Base-by-base conservation (phyloP, 2,888 invertebrate genomes). In the Craniophora ligustri region DNA sequence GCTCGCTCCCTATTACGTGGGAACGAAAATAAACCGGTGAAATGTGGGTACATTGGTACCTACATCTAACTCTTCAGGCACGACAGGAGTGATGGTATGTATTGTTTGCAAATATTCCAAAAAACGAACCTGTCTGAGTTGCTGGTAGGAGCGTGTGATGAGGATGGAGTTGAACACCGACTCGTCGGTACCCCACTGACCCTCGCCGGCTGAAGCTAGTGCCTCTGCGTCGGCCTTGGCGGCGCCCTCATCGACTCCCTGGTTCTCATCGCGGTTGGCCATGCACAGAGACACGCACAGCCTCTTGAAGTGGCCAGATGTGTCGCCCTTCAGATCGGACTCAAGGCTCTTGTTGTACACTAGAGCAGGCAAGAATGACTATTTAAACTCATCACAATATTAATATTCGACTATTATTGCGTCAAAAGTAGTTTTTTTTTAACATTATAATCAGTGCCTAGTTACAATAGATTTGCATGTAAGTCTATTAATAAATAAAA, bases 281-380 rank as follows among this genome's bases (percentile, higher is more conserved):
- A 97, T 96, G 73, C 96, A 96, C 44, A 98, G 92, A 0, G 98
- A 98, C 15, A 99, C 97, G 75, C 98, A 95, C 41, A 99, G 94
- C 56, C 98, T 95, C 91, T 97, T 97, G 92, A 99, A 99, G 88
- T 98, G 97, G n/a, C 99, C 99, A 8, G 98, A 98, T 5, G 98
- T 98, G 86, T 99, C 99, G 42, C 97, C 97, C 83, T 97, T 97
- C 74, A 99, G 92, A 82, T 98, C 98, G 5, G 95, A 95, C 83
- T 98, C 98, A 65, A 99, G 89, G 55, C 95, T 87, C 86, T 95
- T 97, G 72, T 95, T 96, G 87, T 96, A 98, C 81, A 98, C 98
- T 97, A 85, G n/a, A 19, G 23, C 44, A 62, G 35, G 45, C 51
- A 88, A 87, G 44, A 30, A 26, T n/a, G 10, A 26, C n/a, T 3